Evolutionary conservation across 2,888 invertebrate species (phyloP).

Genomic region (Pollenia labialis): DNA sequence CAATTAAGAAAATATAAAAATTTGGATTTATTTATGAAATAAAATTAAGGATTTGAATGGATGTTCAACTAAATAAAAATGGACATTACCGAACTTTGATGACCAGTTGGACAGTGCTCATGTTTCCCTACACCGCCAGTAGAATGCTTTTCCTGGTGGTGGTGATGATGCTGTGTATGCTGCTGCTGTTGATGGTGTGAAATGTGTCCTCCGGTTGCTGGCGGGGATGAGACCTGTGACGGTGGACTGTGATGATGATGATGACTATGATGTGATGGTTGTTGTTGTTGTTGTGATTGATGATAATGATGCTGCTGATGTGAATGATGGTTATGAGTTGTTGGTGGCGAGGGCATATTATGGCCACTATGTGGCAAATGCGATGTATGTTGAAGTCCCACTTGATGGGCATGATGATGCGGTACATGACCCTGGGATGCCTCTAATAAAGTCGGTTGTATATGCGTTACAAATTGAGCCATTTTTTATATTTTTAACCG

Average conservation of each 20-base stretch:
- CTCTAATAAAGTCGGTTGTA: constrained; percentile 86
- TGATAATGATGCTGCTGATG: constrained; percentile 75
- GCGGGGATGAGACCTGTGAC: constrained; percentile 71
- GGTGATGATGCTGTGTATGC: constrained; percentile 47
- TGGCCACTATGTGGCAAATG: constrained; percentile 84
- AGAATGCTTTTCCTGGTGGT: constrained; percentile 77
- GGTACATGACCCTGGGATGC: constrained; percentile 86
- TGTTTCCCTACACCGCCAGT: constrained; percentile 76
- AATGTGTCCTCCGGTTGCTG: constrained; percentile 68
- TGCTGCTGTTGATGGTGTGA: constrained; percentile 55
- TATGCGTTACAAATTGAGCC: constrained; percentile 87
- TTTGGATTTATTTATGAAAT: neutral
- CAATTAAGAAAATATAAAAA: neutral
- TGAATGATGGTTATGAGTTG: constrained; percentile 80
- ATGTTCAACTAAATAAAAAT: neutral
- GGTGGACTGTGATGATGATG: constrained; percentile 76
- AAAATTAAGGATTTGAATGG: neutral
- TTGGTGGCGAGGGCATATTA: constrained; percentile 84
- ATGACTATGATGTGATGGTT: constrained; percentile 64
- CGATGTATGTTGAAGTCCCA: constrained; percentile 83
- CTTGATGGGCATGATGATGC: constrained; percentile 85
- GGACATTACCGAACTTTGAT: constrained; percentile 80
- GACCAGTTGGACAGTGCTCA: constrained; percentile 81
- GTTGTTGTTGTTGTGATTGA: constrained; percentile 71
- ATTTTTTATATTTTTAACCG: constrained; percentile 78